Evolutionary conservation across 2,888 invertebrate species (phyloP).

Genomic region (Panzeria rudis): DNA sequence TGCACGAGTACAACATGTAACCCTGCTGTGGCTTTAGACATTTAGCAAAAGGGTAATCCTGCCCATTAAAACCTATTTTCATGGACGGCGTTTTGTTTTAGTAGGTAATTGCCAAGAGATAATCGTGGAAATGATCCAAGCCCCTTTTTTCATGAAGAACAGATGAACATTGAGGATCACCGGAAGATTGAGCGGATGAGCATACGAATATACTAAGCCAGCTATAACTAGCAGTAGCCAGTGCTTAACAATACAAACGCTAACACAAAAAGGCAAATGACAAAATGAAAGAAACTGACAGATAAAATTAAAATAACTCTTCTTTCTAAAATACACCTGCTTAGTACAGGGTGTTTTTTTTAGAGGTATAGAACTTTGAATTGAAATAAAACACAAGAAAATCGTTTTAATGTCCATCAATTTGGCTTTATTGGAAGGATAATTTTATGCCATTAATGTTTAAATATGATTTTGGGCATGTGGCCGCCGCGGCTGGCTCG

Average conservation of each 20-base stretch:
- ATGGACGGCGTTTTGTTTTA: slow-evolving; percentile 80
- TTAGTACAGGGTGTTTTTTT: too few species aligned
- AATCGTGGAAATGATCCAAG: slow-evolving; percentile 77
- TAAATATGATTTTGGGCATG: too few species aligned
- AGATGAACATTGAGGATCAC: slow-evolving; percentile 56
- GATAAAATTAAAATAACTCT: slow-evolving; percentile 32
- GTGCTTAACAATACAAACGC: slow-evolving; percentile 26
- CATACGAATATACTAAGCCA: slow-evolving; percentile 49
- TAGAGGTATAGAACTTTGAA: too few species aligned
- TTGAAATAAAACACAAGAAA: too few species aligned
- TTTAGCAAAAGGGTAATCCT: slow-evolving; percentile 78
- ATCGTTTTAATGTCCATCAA: too few species aligned
- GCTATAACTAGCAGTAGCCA: not conserved
- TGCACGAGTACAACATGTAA: not conserved
- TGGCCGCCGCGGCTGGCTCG: too few species aligned
- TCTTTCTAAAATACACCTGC: slow-evolving; percentile 68
- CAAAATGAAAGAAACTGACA: not conserved
- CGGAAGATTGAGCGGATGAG: slow-evolving; percentile 64
- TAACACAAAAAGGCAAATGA: slow-evolving; percentile 33
- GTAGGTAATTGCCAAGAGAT: slow-evolving; percentile 81
- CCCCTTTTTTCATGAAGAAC: slow-evolving; percentile 66
- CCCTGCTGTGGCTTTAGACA: slow-evolving; percentile 51
- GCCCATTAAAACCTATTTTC: slow-evolving; percentile 82
- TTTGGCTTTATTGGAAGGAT: too few species aligned
- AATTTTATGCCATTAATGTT: too few species aligned